Evolutionary conservation across 2,888 invertebrate species (phyloP), one percentile per base, ranked within the genome.

Genomic region (Watsonalla cultraria): DNA sequence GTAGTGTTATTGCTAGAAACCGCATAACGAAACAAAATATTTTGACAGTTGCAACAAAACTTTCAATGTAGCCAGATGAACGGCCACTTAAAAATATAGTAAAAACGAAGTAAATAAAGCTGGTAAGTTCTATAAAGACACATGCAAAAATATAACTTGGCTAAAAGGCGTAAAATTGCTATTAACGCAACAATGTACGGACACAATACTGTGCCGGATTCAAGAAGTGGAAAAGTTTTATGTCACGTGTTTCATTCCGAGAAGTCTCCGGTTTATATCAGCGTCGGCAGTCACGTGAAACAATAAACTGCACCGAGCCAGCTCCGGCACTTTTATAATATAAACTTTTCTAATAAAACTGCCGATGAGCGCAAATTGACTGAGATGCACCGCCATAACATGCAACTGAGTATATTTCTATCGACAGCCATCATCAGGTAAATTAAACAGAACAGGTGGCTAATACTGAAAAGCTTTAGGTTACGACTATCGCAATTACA

Each of bases 331-430:
- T 49, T 33, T 37, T 74, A 71, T 77, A 74, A 74, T 76, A 76
- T 71, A 72, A 73, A 81, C 62, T 77, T 79, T 80, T 67, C 70
- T 70, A 76, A 80, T 82, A 82, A 78, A 82, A 76, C 72, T 72
- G 71, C 65, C 74, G 72, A 76, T 78, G 74, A 77, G 72, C 72
- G 67, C 62, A 66, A 77, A 79, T 74, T 72, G 65, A 59, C 54
- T 58, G 11, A 57, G 61, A 60, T 66, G 60, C 39, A 42, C 55
- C 56, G 46, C 35, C 37, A 51, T 37, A 51, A 35, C 15, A 35
- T 45, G 35, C 34, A 46, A 24, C 46, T 51, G 34, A 42, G 9
- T 42, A 11, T 11, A 1, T 11, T 5, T 5, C 42, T 42, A 11
- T 11, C 11, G 42, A 42, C 11, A 8, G 42, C 42, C 8, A 42